phyloP scores from a whole-genome alignment of 2,888 invertebrate genomes.

The Euspilapteryx auroguttella region DNA sequence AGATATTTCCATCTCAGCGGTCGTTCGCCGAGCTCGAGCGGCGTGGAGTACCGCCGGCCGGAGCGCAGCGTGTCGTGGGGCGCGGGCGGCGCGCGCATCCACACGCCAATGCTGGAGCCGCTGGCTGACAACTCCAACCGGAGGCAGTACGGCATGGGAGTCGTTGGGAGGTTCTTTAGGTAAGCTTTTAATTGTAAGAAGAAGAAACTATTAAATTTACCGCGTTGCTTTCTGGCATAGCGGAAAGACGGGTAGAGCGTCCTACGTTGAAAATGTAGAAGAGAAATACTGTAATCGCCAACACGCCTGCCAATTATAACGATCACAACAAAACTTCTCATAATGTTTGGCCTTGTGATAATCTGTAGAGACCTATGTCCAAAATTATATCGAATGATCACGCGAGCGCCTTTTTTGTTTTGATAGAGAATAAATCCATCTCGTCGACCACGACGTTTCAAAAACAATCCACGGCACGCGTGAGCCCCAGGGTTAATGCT shows the following conservation, averaged over 20 bases:
- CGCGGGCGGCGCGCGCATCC: slow-evolving; percentile 70
- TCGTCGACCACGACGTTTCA: no score
- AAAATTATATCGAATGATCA: no score
- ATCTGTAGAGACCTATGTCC: no score
- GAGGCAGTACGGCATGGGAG: slow-evolving; percentile 81
- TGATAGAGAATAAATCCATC: background rate
- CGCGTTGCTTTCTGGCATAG: background rate
- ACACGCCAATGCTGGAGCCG: slow-evolving; percentile 79
- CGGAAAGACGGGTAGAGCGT: background rate
- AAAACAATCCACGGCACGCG: no score
- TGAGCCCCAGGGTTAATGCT: no score
- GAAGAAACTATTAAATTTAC: no score
- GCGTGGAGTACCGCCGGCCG: slow-evolving; percentile 51
- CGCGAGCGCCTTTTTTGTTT: background rate
- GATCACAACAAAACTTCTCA: no score
- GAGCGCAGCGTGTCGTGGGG: slow-evolving; percentile 48
- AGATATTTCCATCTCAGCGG: slow-evolving; percentile 24
- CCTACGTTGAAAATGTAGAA: background rate
- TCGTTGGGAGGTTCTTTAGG: slow-evolving; percentile 79
- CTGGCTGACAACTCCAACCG: slow-evolving; percentile 89
- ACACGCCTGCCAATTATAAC: background rate
- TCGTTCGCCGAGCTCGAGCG: slow-evolving; percentile 36
- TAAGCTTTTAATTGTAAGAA: slow-evolving; percentile 26
- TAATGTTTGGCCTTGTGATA: no score
- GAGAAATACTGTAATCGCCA: background rate